These are phyloP conservation scores for Daphoenositta chrysoptera DNA, from an alignment of 2,113 vertebrate genomes.

Conservation along the genomic window DNA sequence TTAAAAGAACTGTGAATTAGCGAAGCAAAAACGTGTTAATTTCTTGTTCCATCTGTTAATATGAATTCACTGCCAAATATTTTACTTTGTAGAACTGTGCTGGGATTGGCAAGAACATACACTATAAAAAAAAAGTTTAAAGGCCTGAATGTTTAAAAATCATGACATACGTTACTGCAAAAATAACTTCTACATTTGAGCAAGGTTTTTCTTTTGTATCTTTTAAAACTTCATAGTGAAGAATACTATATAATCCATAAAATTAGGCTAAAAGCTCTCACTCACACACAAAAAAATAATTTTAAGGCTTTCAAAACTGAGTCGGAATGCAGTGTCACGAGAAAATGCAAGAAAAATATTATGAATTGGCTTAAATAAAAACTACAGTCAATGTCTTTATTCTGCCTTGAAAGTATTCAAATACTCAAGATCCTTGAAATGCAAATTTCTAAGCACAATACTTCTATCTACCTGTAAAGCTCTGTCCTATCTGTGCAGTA, in stretches of 20 bases:
- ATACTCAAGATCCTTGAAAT: neutral
- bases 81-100: slow-evolving; percentile 88
- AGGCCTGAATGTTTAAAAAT: slow-evolving; percentile 86
- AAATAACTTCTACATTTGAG: slow-evolving; percentile 83
- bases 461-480: neutral
- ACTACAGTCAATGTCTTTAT: neutral
- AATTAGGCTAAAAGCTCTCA: slow-evolving; percentile 61
- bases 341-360: slow-evolving; percentile 30
- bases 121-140: slow-evolving; percentile 87
- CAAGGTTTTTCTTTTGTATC: slow-evolving; percentile 78
- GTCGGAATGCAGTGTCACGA: slow-evolving; percentile 17
- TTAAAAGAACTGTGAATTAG: slow-evolving; percentile 97
- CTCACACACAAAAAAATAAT: neutral
- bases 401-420: neutral
- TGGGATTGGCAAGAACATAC: slow-evolving; percentile 88
- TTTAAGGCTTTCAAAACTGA: slow-evolving; percentile 59
- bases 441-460: neutral
- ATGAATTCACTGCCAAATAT: slow-evolving; percentile 99
- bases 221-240: slow-evolving; percentile 72
- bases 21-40: slow-evolving; percentile 98
- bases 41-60: slow-evolving; percentile 99
- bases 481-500: neutral
- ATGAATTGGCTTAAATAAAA: slow-evolving; percentile 44
- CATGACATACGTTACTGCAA: slow-evolving; percentile 85
- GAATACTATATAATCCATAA: slow-evolving; percentile 66